Base-by-base conservation (phyloP, 2,113 vertebrate species). In the Thryonomys swinderianus region DNA sequence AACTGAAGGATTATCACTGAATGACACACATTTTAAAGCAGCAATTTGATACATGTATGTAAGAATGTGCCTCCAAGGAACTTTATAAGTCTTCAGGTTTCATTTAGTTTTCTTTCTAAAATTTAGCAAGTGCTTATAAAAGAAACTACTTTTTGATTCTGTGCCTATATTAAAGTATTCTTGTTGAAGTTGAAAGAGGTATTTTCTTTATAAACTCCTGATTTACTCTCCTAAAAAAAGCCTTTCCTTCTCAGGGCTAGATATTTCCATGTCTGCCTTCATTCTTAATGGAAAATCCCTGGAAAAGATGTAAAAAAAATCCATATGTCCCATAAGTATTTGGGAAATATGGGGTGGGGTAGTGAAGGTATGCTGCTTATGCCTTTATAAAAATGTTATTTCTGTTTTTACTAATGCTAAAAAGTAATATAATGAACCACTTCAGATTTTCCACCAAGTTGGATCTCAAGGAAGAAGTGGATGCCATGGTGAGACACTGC, bases 1-100 rank as follows among this genome's bases (percentile, higher is more conserved):
- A 96, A 40, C 64, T 90, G 89, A 64, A 78, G 80, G 91, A 96
- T 97, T 96, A 95, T 93, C 95, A 87, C 91, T 51, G 64, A 95
- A 86, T 55, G 64, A 87, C 82, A 95, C 71, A 83, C 66, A 91
- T 90, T 96, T 94, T 90, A 95, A 94, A 67, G 74, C 64, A 89
- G 55, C 67, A 73, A 91, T 87, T 76, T 80, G 64, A 94, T 89
- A 93, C n/a, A 81, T 76, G 96, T 98, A 91, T 34, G 73, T 11
- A 92, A 93, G 89, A 96, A 92, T 95, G 82, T 40, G 23, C 18
- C 57, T 93, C 66, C 32, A 64, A 88, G 83, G 27, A 85, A 96
- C 83, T 95, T 74, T 55, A 17, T 42, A 96, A 82, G 55, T 62
- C 74, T 92, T 91, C 64, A 74, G n/a, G 69, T 96, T 96, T 88